These are phyloP conservation scores for Pachyrhynchus sulphureomaculatus DNA, from an alignment of 1,140 invertebrate genomes.

Conservation along the genomic window DNA sequence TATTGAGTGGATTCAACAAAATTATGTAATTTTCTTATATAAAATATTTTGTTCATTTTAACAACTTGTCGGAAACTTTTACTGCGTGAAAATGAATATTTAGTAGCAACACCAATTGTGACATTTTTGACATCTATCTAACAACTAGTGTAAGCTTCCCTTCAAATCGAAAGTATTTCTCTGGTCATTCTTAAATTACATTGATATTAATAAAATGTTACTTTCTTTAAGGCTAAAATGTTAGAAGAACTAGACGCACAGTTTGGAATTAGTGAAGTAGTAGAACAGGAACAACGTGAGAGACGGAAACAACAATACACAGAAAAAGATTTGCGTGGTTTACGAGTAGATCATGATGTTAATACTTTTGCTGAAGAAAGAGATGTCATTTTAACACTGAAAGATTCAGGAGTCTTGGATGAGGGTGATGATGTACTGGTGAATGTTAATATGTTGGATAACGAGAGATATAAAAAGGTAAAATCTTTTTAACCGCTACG, in stretches of 20 bases:
- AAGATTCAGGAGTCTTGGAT: constrained; percentile 89
- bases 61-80: no score
- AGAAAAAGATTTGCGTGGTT: constrained; percentile 72
- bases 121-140: no score
- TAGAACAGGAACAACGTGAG: constrained; percentile 74
- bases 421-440: constrained; percentile 88
- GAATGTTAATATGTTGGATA: constrained; percentile 94
- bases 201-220: no score
- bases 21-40: no score
- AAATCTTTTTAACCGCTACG: no score
- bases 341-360: constrained; percentile 85
- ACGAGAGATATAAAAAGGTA: constrained; percentile 86
- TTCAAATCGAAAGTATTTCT: no score
- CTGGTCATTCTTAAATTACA: no score
- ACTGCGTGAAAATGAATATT: no score
- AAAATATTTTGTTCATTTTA: no score
- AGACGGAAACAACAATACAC: constrained; percentile 66
- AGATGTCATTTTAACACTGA: constrained; percentile 87
- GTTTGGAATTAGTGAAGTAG: constrained; percentile 84
- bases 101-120: no score
- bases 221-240: constrained; percentile 74
- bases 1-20: no score
- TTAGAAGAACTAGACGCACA: constrained; percentile 93
- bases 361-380: constrained; percentile 81
- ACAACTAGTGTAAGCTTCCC: no score